A percentile compares a stretch with the other conserved stretches of the same genome.
phyloP scores from a whole-genome alignment of 2,113 vertebrate genomes.

The Psammodynastes pulverulentus region DNA sequence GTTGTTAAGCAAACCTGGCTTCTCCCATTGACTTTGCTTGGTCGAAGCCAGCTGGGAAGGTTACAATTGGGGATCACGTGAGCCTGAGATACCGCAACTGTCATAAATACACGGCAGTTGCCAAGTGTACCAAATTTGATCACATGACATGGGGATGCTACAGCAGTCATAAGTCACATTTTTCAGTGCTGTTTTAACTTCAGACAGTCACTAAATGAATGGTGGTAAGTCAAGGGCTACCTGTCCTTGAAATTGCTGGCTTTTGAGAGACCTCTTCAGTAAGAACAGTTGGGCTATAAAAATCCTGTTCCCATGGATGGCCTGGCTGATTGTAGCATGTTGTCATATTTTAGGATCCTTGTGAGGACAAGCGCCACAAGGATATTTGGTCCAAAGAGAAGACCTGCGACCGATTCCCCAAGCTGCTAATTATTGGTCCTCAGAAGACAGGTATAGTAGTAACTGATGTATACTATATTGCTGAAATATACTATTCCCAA shows the following conservation, averaged over 20 bases:
- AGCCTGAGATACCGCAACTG: background rate
- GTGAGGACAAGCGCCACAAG: conserved; percentile 97
- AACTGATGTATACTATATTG: background rate
- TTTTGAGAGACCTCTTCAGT: background rate
- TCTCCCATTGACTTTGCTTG: background rate
- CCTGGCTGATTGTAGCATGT: background rate
- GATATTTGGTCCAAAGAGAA: conserved; percentile 99
- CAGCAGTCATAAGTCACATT: background rate
- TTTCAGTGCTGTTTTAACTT: background rate
- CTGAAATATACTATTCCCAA: background rate
- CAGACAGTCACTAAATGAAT: background rate
- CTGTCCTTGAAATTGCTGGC: background rate
- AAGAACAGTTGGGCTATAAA: background rate
- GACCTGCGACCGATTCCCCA: conserved; percentile 96
- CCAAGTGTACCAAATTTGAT: background rate
- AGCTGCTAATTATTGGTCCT: conserved; percentile 93
- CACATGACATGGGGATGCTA: background rate
- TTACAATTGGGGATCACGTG: background rate
- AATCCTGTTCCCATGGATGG: background rate
- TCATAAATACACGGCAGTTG: background rate
- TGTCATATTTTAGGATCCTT: conserved; percentile 83
- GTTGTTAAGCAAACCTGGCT: background rate
- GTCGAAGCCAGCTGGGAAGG: background rate
- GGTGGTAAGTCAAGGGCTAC: background rate
- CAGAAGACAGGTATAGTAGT: conserved; percentile 88